phyloP scores from a whole-genome alignment of 1,140 invertebrate species.

The Heliconius himera region DNA sequence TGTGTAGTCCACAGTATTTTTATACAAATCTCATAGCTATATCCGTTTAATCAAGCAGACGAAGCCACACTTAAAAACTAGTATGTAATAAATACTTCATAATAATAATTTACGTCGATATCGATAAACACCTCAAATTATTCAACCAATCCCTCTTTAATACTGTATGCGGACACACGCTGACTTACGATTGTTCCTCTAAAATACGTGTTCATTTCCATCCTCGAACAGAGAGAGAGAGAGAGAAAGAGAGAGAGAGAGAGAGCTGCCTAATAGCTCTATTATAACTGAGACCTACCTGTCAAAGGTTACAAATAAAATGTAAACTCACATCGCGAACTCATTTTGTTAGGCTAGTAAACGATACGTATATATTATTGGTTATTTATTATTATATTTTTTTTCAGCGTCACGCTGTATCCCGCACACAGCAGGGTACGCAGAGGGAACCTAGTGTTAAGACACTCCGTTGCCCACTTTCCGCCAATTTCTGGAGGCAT shows the following conservation, averaged over 20 bases:
- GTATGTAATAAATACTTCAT: too few species aligned
- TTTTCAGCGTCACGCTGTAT: background rate
- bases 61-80: too few species aligned
- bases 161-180: constrained; percentile 26
- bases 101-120: background rate
- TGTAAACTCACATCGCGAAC: background rate
- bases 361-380: background rate
- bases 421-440: too few species aligned
- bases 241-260: background rate
- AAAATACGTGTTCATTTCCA: constrained; percentile 7
- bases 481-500: too few species aligned
- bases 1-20: too few species aligned
- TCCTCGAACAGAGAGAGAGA: background rate
- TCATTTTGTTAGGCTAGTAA: background rate
- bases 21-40: too few species aligned
- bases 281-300: background rate
- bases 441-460: too few species aligned
- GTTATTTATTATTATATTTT: too few species aligned
- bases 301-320: background rate
- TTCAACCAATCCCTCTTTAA: background rate
- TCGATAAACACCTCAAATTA: background rate
- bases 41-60: too few species aligned
- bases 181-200: constrained; percentile 26
- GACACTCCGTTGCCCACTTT: too few species aligned
- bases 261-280: background rate